These are phyloP conservation scores for Sminthurinus signatus DNA, from an alignment of 1,140 invertebrate species.

Conservation along the genomic window DNA sequence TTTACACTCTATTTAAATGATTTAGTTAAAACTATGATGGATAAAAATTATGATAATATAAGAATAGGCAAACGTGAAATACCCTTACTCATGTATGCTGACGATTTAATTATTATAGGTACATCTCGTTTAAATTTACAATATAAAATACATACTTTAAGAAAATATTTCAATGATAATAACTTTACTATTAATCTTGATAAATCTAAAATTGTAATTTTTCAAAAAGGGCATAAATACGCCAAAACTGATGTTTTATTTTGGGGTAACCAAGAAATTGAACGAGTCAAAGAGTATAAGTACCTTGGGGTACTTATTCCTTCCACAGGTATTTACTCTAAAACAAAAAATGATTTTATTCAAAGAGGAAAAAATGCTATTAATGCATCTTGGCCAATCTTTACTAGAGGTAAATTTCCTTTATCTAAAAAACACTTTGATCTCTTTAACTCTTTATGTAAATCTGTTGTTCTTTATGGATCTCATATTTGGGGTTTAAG, in stretches of 20 bases:
- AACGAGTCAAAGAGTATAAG: not conserved
- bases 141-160: not conserved
- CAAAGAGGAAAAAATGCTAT: too few relatives aligned
- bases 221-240: conserved; percentile 21
- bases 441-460: too few relatives aligned
- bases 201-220: conserved; percentile 38
- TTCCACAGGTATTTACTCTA: not conserved
- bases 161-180: conserved; percentile 25
- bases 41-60: too few relatives aligned
- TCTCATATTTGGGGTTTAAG: too few relatives aligned
- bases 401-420: too few relatives aligned
- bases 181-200: conserved; percentile 25
- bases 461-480: too few relatives aligned
- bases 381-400: too few relatives aligned
- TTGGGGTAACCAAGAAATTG: conserved; percentile 1
- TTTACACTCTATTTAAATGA: conserved; percentile 17
- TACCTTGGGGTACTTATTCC: conserved; percentile 5
- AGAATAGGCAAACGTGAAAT: too few relatives aligned
- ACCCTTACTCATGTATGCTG: conserved; percentile 13
- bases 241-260: conserved; percentile 12
- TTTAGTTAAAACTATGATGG: not conserved
- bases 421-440: too few relatives aligned
- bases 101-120: not conserved
- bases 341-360: not conserved
- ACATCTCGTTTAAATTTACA: not conserved